Base-by-base conservation (phyloP, 2,113 vertebrate genomes). In the Oreochromis spilurus region DNA sequence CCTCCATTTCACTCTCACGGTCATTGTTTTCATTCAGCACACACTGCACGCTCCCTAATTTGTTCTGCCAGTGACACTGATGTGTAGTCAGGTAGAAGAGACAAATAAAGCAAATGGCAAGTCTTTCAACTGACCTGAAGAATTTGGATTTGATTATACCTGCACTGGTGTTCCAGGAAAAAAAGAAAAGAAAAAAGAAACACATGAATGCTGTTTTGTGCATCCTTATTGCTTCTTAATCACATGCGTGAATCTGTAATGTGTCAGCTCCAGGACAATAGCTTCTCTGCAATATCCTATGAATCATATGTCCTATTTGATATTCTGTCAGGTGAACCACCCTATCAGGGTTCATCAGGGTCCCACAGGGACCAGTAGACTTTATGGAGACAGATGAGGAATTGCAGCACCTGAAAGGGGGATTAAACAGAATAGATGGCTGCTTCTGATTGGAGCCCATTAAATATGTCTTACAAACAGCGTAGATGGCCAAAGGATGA, bases 61-160 rank as follows among this genome's bases (percentile, higher is more conserved):
- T 93, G 79, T 88, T 93, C 88, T 70, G 80, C 83, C 65, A 45
- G 21, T 81, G 87, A 92, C 87, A 77, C 45, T 48, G 85, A 89
- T 82, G 79, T 85, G 82, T 72, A 89, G 81, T 88, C 88, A 84
- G 58, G 82, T 89, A 78, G 78, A 87, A 82, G 70, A 88, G 79
- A 81, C 81, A 90, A 91, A 84, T 79, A 85, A 89, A 91, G 67
- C 45, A 86, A 91, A 87, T 91, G 85, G 81, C 62, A 77, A 88
- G 72, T 17, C 48, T 86, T 86, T 87, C 58, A 79, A 83, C 70
- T 83, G 86, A 91, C 79, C 86, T 84, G 75, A 70, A 91, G 81
- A 84, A 83, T 21, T 83, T 48, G 26, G 38, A 89, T 84, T 48
- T 86, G 77, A 90, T 90, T 87, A 82, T 58, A 54, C 77, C 81